These are phyloP conservation scores for Gopherus evgoodei DNA, from an alignment of 2,113 vertebrate genomes.

Conservation along the genomic window DNA sequence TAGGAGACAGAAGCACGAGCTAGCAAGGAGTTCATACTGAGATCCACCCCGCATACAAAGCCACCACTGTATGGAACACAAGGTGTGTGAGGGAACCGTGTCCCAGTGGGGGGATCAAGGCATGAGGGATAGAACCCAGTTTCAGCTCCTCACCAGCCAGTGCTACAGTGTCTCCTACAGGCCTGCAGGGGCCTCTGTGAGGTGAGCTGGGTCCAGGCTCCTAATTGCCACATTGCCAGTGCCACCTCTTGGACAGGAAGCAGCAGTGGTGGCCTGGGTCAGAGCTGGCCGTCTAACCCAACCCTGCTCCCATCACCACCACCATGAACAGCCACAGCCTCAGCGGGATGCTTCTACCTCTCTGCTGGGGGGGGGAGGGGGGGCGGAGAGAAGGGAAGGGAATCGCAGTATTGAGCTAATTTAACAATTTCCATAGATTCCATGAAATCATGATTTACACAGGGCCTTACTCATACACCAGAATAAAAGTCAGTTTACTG, in stretches of 20 bases:
- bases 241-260: neutral
- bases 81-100: neutral
- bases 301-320: too few relatives aligned
- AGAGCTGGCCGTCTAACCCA: neutral
- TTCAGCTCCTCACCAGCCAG: neutral
- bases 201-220: neutral
- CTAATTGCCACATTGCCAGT: neutral
- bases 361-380: accelerated
- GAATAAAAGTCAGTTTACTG: neutral
- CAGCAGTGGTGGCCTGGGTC: neutral
- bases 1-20: neutral
- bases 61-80: neutral
- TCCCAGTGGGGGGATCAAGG: neutral
- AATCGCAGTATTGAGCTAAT: neutral
- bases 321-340: neutral
- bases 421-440: neutral
- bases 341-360: neutral
- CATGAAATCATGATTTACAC: neutral
- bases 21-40: neutral
- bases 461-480: neutral
- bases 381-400: too few relatives aligned
- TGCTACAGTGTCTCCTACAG: neutral
- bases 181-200: neutral
- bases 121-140: neutral
- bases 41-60: neutral